Evolutionary conservation across 1,140 invertebrate species (phyloP), one percentile per base, ranked within the genome.

Genomic region (Sminthurides bifidus): DNA sequence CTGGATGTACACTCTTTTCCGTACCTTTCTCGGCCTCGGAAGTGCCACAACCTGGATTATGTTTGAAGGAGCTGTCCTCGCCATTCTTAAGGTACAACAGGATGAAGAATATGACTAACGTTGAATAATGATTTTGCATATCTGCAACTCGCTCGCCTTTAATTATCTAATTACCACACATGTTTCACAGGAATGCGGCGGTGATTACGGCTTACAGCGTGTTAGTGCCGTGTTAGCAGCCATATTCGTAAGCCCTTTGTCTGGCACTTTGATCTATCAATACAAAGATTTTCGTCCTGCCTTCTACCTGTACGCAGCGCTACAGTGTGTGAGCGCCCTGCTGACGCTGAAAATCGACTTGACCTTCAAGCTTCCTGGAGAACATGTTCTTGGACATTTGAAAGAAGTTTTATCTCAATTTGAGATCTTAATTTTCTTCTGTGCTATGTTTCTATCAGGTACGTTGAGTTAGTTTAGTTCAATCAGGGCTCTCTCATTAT

Each of bases 31-130:
- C 41, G 80, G 81, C 12, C 67, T 74, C 33, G 68, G 69, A 21
- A 75, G 82, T 52, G 83, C 83, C 0, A 86, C 83, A 4, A 79
- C 81, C 1, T 84, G 83, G 64, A 81, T 83, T 4, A 84, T 88
- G 80, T 85, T 87, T 65, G 85, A 87, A 71, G 84, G 85, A 10
- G 85, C 85, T 15, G 82, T 85, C 1, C 81, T 87, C 37, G 82
- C 83, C 2, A 82, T 87, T 64, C 71, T 87, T 24, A 74, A 83
- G 41, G 81, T 85, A 45, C 24, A 29, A 17, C 3, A 3, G 1
- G 44, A 12, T 2, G 6, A 43, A 12, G 21, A 44, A 21, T 44
- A 15, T 44, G 10, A 27, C 10, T 10, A 52, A 49, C 10, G 8
- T 44, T 12, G 21, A 12, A 44, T 44, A 8, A 44, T 8, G 41